Evolutionary conservation across 2,888 invertebrate genomes (phyloP), one percentile per base, ranked within the genome.

Genomic region (Philereme vetulata): DNA sequence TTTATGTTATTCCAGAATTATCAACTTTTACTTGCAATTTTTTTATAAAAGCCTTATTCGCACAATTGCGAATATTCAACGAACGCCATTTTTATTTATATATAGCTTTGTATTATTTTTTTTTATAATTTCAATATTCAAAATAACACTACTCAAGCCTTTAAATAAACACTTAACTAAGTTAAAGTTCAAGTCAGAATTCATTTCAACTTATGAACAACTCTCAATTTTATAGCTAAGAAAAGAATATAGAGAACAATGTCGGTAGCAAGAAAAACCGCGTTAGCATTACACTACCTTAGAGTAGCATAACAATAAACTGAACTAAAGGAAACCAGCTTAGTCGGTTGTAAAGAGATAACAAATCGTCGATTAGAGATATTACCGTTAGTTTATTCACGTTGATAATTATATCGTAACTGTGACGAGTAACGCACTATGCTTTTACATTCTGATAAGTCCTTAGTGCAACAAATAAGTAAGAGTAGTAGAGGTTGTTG

Each of bases 231-330:
- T 7, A 10, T 47, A 43, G 21, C 44, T 21, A 21, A 1, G 21
- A 40, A 48, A 36, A 8, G 36, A 42, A 47, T 3, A 21, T 21
- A 1, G 1, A 9, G 3, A 6, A 32, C 34, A 46, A 35, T 85
- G 85, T 74, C 85, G 84, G 88, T 88, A 81, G 84, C 75, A 84
- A 77, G 82, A 86, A 86, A 84, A 85, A 77, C 67, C 68, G 82
- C 83, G 85, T 87, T 83, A 85, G 86, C 80, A 84, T 84, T 70
- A 66, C 76, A 75, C 83, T 84, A 79, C 82, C 74, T 80, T 77
- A 73, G 71, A 84, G 90, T 90, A 88, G 89, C 89, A 78, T 81
- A 78, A 88, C 85, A 85, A 90, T 89, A 90, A 89, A 88, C 86
- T 76, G 80, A 83, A 78, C 81, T 81, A 86, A 82, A 86, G 84